Evolutionary conservation across 2,797 vertebrate genomes (phyloP).

Genomic region (Garrulus glandarius): DNA sequence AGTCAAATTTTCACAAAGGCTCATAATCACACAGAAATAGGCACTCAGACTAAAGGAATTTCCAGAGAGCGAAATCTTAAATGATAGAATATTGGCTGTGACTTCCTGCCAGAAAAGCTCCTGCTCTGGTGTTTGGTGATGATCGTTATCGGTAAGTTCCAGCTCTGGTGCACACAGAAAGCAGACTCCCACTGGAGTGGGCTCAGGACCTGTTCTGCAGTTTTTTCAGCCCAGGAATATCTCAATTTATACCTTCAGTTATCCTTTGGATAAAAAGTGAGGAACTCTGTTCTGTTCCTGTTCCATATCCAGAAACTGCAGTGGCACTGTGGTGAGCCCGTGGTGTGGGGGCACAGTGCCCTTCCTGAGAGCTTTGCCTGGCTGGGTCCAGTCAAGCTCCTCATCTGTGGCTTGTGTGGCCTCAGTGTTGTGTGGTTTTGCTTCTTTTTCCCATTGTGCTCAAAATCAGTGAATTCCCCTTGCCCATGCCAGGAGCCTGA

Average conservation of each 20-base stretch:
- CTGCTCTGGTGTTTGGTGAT: neutral
- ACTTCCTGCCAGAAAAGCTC: neutral
- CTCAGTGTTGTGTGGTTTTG: neutral
- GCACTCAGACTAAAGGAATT: neutral
- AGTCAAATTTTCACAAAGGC: neutral
- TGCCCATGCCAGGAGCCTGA: neutral
- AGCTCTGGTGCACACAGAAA: neutral
- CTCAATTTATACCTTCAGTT: neutral
- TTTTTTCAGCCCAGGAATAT: neutral
- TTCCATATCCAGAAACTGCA: neutral
- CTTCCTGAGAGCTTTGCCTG: no score
- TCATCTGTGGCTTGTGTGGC: neutral
- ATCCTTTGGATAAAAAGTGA: neutral
- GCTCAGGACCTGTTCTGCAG: fast-evolving
- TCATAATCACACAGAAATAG: neutral
- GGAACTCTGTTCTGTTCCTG: neutral
- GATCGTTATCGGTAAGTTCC: neutral
- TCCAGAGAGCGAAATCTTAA: neutral
- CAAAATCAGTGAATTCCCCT: neutral
- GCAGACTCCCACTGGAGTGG: neutral
- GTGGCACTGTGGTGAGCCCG: neutral
- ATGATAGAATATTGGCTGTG: neutral
- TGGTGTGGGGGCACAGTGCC: neutral
- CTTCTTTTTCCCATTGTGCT: neutral
- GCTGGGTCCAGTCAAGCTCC: neutral